Base-by-base conservation (phyloP, 30 jellyfish, hydroid and myxozoan species). In the Rhopilema esculentum region DNA sequence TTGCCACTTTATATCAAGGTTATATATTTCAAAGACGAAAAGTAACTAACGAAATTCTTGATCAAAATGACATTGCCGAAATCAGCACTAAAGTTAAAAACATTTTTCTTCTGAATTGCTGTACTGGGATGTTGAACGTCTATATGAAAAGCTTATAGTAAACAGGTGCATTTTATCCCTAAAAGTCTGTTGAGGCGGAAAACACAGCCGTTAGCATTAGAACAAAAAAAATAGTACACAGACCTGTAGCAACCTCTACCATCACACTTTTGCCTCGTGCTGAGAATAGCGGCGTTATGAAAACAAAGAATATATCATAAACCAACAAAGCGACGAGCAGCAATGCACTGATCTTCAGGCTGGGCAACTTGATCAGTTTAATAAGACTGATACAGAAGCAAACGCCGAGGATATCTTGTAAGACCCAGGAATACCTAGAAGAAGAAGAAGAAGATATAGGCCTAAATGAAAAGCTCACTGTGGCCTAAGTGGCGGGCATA, bases 211-310 rank as follows among this genome's bases (percentile, higher is more conserved):
- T n/a, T n/a, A n/a, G n/a, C n/a, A n/a, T n/a, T n/a, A n/a, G n/a
- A n/a, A n/a, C n/a, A n/a, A n/a, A n/a, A n/a, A n/a, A n/a, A n/a
- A n/a, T n/a, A n/a, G n/a, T 40, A 2, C 6, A 19, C 97, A 63
- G 7, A 92, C 98, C 98, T 16, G 98, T 92, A 25, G 98, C 98
- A 52, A 93, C 98, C 50, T 93, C 98, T 48, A 93, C 98, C 98
- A 93, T 93, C 17, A 93, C 94, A 75, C 97, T 88, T 75, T 93
- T 93, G 77, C 98, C 98, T 53, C 96, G 94, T 30, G 98, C 98
- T 63, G 98, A 93, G 84, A 93, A 93, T 79, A 93, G 69, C 29
- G 98, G 98, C 57, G 98, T 93, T 77, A 93, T 93, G 89, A 93
- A 93, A 26, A 93, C 98, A 53, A 93, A 93, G 96, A 93, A 93